Evolutionary conservation across 2,888 invertebrate genomes (phyloP).

Genomic region (Digitonthophagus gazella): DNA sequence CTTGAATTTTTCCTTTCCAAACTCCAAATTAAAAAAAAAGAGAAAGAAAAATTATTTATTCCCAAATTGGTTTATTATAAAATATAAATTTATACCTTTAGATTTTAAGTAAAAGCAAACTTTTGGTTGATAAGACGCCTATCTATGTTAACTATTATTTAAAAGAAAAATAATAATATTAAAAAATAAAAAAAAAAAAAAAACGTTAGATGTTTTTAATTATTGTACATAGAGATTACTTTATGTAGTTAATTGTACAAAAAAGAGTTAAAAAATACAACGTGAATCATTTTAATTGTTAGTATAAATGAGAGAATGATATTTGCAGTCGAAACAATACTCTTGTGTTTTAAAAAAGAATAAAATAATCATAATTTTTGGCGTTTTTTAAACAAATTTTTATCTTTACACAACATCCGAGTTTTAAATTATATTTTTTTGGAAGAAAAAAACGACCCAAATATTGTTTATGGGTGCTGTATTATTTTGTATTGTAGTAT

Average conservation of each 20-base stretch:
- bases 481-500: slow-evolving; percentile 27
- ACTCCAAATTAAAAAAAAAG: no score
- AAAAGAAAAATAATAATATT: no score
- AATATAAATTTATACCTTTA: background rate
- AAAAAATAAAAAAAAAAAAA: no score
- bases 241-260: slow-evolving; percentile 16
- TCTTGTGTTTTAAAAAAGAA: no score
- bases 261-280: background rate
- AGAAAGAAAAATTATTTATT: slow-evolving; percentile 1
- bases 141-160: background rate
- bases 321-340: background rate
- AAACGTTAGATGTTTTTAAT: slow-evolving; percentile 2
- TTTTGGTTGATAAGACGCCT: background rate
- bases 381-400: no score
- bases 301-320: background rate
- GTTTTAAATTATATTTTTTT: background rate
- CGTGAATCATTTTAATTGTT: background rate
- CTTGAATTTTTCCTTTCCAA: background rate
- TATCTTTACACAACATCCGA: no score
- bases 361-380: no score
- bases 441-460: background rate
- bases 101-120: background rate
- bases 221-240: slow-evolving; percentile 9
- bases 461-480: no score
- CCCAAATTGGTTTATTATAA: background rate